Evolutionary conservation across 53 echinoderm and acorn worm genomes (phyloP).

Genomic region (Glandiceps talaboti): DNA sequence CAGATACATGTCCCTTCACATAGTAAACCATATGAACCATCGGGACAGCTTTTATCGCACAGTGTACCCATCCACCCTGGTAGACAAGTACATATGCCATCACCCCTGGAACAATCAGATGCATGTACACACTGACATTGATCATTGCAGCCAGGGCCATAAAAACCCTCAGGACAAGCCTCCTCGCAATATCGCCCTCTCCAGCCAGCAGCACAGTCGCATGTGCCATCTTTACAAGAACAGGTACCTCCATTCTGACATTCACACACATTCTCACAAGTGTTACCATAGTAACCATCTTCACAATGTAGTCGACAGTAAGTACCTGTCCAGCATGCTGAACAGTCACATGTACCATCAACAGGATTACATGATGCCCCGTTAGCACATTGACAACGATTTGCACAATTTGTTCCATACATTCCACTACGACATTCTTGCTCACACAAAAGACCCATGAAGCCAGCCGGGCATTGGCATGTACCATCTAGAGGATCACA

Average conservation of each 20-base stretch:
- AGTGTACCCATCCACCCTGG: conserved; percentile 42
- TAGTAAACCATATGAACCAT: conserved; percentile 14
- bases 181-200: conserved; percentile 24
- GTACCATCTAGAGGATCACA: conserved; percentile 18
- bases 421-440: neutral
- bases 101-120: conserved; percentile 28
- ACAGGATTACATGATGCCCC: conserved; percentile 53
- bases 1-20: conserved; percentile 40
- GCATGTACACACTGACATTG: conserved; percentile 31
- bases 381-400: conserved; percentile 15
- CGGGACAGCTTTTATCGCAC: conserved; percentile 20
- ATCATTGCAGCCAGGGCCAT: conserved; percentile 8
- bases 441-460: conserved; percentile 5
- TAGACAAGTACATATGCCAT: conserved; percentile 25
- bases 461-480: neutral
- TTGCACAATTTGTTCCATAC: conserved; percentile 12
- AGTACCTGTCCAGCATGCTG: conserved; percentile 51
- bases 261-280: conserved; percentile 31
- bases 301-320: conserved; percentile 41
- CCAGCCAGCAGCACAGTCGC: conserved; percentile 48
- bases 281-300: conserved; percentile 45
- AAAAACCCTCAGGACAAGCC: conserved; percentile 29
- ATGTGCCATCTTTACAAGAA: conserved; percentile 23
- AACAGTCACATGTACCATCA: conserved; percentile 47
- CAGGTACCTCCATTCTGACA: conserved; percentile 43